Base-by-base conservation (phyloP, 2,888 invertebrate species). In the Darwinula stevensoni region DNA sequence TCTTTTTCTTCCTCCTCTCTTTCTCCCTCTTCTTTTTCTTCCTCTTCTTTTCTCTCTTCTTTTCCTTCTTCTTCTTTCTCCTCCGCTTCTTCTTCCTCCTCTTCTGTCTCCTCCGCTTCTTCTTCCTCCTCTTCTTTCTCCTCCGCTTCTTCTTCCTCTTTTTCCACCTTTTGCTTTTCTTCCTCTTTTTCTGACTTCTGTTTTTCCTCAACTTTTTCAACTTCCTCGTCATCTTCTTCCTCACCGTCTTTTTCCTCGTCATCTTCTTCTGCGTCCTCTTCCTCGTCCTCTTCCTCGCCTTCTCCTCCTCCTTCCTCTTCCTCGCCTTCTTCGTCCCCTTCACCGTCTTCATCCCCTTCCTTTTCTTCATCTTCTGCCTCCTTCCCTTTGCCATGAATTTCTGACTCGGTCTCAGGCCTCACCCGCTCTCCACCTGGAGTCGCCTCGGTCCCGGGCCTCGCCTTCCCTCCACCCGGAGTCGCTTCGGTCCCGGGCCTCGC, bases 271-370 rank as follows among this genome's bases (percentile, higher is more conserved):
- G 22, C 6, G n/a, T 22, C n/a, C n/a, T 22, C 22, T 22, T 6
- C 9, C 22, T n/a, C n/a, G 6, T 22, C n/a, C n/a, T 6, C n/a
- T 22, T 6, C n/a, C n/a, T n/a, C 6, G 22, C 22, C n/a, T 22
- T 22, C 22, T 22, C n/a, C 22, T 22, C n/a, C 22, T 22, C n/a
- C 22, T 22, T 22, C 22, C n/a, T 6, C 22, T 22, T 22, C 22
- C n/a, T 22, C 22, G 22, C 22, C 22, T 22, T n/a, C n/a, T 22
- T 22, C 9, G 6, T 22, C 9, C n/a, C 9, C n/a, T 6, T 22
- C 22, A 9, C n/a, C n/a, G 6, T 22, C 22, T 22, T 22, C 22
- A 9, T 22, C 22, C n/a, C n/a, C 22, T 22, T 22, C 22, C n/a
- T 22, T n/a, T 22, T 22, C 22, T 6, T 22, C 22, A n/a, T 6